These are phyloP conservation scores for Dissostichus mawsoni DNA, from an alignment of 2,113 vertebrate genomes.

Conservation along the genomic window DNA sequence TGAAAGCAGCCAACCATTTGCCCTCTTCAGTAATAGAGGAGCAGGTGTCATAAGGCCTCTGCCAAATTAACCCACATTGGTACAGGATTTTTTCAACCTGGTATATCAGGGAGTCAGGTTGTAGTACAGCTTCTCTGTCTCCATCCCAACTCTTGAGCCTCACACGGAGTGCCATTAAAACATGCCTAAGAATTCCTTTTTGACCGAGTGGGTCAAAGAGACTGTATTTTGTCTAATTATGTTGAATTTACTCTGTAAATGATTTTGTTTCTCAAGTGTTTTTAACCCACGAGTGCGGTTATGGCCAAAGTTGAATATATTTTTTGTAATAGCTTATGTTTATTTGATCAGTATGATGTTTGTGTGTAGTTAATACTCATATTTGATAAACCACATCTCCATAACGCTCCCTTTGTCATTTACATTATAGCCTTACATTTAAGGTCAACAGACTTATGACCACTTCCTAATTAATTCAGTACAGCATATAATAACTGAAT, in stretches of 20 bases:
- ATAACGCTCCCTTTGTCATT: slow-evolving; percentile 48
- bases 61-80: slow-evolving; percentile 58
- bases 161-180: slow-evolving; percentile 59
- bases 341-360: slow-evolving; percentile 72
- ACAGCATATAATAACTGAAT: slow-evolving; percentile 43
- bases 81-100: slow-evolving; percentile 39
- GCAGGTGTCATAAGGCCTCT: slow-evolving; percentile 53
- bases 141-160: slow-evolving; percentile 56
- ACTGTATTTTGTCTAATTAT: slow-evolving; percentile 69
- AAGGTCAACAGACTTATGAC: slow-evolving; percentile 55
- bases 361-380: slow-evolving; percentile 65
- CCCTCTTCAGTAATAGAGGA: slow-evolving; percentile 51
- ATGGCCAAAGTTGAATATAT: slow-evolving; percentile 81
- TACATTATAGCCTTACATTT: slow-evolving; percentile 60
- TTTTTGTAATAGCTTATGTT: slow-evolving; percentile 76
- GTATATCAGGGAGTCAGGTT: slow-evolving; percentile 38
- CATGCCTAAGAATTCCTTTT: slow-evolving; percentile 67
- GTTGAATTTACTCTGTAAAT: slow-evolving; percentile 77
- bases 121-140: slow-evolving; percentile 44
- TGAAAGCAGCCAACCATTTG: slow-evolving; percentile 63
- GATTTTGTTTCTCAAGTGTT: slow-evolving; percentile 63
- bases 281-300: slow-evolving; percentile 68
- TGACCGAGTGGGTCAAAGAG: slow-evolving; percentile 55
- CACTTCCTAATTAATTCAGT: slow-evolving; percentile 43
- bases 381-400: slow-evolving; percentile 66